These are phyloP conservation scores for Ecdyonurus torrentis DNA, from an alignment of 2,888 invertebrate genomes.

Conservation along the genomic window DNA sequence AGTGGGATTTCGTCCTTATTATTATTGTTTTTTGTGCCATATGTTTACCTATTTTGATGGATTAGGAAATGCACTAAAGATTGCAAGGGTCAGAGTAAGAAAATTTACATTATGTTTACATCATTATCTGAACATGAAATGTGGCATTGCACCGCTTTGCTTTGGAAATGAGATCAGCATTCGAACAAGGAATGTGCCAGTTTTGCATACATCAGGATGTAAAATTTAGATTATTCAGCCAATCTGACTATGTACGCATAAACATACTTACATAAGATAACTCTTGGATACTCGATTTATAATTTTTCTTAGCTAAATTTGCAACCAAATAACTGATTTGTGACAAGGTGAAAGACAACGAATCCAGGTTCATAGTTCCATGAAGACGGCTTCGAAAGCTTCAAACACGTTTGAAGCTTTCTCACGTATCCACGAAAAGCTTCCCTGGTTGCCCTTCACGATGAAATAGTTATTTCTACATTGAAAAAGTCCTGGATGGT, in stretches of 20 bases:
- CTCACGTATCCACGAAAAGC: slow-evolving; percentile 58
- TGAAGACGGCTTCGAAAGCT: slow-evolving; percentile 84
- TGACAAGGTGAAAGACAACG: slow-evolving; percentile 96
- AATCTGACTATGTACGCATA: not conserved
- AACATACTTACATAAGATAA: slow-evolving; percentile 73
- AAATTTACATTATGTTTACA: too few species aligned
- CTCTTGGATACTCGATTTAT: slow-evolving; percentile 75
- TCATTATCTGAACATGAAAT: too few species aligned
- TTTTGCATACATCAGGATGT: too few species aligned
- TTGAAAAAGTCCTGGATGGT: slow-evolving; percentile 27
- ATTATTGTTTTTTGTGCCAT: too few species aligned
- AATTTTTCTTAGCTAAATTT: slow-evolving; percentile 91
- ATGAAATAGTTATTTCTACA: slow-evolving; percentile 31
- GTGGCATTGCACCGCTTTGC: too few species aligned
- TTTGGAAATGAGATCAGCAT: too few species aligned
- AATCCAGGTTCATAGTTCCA: slow-evolving; percentile 99
- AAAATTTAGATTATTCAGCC: not conserved
- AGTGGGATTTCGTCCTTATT: too few species aligned
- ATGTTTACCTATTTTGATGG: too few species aligned
- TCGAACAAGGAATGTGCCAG: too few species aligned
- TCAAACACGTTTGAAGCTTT: slow-evolving; percentile 89
- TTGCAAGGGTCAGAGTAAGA: too few species aligned
- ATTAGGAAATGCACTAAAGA: too few species aligned
- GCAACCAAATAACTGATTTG: slow-evolving; percentile 95
- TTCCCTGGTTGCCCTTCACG: slow-evolving; percentile 27